A percentile compares a stretch with the other conserved stretches of the same genome.
Evolutionary conservation across 92 coral and sea anemone species (phyloP).

Genomic region (Palythoa heliodiscus): DNA sequence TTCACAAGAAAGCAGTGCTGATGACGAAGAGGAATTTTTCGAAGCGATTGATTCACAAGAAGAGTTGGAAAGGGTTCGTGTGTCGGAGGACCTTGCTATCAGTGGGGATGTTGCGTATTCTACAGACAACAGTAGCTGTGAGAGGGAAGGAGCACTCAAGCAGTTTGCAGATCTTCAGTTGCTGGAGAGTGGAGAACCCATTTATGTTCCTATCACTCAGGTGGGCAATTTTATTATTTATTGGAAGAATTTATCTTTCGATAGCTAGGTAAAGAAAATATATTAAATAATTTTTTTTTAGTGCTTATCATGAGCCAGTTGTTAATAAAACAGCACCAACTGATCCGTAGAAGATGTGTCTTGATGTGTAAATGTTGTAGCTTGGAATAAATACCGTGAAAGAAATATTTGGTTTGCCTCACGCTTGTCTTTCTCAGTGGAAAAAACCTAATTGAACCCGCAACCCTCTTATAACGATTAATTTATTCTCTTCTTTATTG

Average conservation of each 20-base stretch:
- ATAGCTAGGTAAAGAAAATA: too few relatives aligned
- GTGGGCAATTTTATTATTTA: conserved; percentile 43
- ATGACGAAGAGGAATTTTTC: conserved; percentile 91
- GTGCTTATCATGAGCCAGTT: too few relatives aligned
- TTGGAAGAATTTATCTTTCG: not conserved
- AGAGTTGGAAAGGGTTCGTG: conserved; percentile 49
- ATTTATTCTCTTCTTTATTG: not conserved
- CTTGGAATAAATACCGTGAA: too few relatives aligned
- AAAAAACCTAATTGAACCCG: too few relatives aligned
- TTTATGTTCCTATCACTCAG: conserved; percentile 93
- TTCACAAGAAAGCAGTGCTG: conserved; percentile 58
- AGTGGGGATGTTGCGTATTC: not conserved
- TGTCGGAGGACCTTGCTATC: conserved; percentile 19
- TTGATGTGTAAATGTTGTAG: too few relatives aligned
- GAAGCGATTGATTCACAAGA: conserved; percentile 91
- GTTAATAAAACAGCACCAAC: too few relatives aligned
- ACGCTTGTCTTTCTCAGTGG: too few relatives aligned
- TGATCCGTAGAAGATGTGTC: too few relatives aligned
- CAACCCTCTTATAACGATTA: too few relatives aligned
- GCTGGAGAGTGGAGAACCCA: conserved; percentile 79
- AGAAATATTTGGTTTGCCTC: too few relatives aligned
- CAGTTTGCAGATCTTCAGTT: conserved; percentile 85
- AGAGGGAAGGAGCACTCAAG: conserved; percentile 78
- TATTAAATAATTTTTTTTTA: too few relatives aligned
- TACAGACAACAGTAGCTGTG: not conserved